phyloP scores from a whole-genome alignment of 2,888 invertebrate species.

The Leptarthrus brevirostris region DNA sequence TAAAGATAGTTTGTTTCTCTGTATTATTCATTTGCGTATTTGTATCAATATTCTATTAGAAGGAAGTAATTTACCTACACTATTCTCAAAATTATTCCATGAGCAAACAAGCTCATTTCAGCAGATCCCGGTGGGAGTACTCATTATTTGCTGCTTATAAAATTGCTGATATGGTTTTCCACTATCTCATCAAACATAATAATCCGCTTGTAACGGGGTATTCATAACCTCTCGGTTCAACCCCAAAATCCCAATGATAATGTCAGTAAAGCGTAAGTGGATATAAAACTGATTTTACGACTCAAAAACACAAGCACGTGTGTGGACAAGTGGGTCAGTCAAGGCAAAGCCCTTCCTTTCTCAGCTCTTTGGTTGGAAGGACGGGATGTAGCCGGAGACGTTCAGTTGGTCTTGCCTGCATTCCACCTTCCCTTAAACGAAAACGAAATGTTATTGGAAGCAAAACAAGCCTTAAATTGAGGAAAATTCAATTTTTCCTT shows the following conservation, averaged over 20 bases:
- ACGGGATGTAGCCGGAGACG: background rate
- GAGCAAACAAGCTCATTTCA: slow-evolving; percentile 9
- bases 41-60: slow-evolving; percentile 31
- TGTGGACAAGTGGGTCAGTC: slow-evolving; percentile 36
- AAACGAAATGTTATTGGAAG: slow-evolving; percentile 37
- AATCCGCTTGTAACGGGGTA: slow-evolving; percentile 34
- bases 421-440: background rate
- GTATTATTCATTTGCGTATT: slow-evolving; percentile 19
- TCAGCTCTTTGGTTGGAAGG: background rate
- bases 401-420: background rate
- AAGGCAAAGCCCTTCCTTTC: background rate
- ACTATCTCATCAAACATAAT: slow-evolving; percentile 36
- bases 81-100: slow-evolving; percentile 25
- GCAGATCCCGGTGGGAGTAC: slow-evolving; percentile 16
- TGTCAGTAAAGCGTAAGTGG: slow-evolving; percentile 34
- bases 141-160: slow-evolving; percentile 39
- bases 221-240: slow-evolving; percentile 13
- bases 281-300: slow-evolving; percentile 45
- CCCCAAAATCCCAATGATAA: slow-evolving; percentile 35
- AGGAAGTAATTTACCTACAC: slow-evolving; percentile 39
- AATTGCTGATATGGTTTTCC: slow-evolving; percentile 38
- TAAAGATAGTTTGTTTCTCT: background rate
- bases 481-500: slow-evolving; percentile 41
- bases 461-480: slow-evolving; percentile 48
- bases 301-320: slow-evolving; percentile 42